Conservation (phyloP, 1,140 invertebrate species). For the Oedothorax gibbosus region DNA sequence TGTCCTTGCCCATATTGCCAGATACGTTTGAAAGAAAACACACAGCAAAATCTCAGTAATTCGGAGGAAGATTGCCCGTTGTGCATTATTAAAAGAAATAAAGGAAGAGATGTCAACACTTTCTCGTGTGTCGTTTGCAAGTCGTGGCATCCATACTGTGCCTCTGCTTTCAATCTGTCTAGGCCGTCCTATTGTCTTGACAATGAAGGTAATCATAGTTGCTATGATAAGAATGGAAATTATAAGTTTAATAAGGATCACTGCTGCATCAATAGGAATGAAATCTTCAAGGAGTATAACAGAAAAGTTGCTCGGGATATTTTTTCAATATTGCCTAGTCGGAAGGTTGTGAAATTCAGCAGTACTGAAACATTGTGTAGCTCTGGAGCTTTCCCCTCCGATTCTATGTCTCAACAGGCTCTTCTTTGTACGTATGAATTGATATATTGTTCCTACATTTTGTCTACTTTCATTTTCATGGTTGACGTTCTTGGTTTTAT, state of each 20-base stretch:
- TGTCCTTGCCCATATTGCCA: constrained; percentile 54
- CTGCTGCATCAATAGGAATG: background rate
- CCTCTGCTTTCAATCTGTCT: constrained; percentile 23
- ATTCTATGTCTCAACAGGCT: background rate
- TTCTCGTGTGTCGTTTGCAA: constrained; percentile 44
- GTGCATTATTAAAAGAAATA: constrained; percentile 20
- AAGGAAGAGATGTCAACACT: background rate
- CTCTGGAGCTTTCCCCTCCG: constrained; percentile 28
- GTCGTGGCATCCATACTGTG: constrained; percentile 1
- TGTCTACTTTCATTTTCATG: background rate
- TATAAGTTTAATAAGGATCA: background rate
- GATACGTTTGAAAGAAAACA: background rate
- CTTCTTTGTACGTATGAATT: constrained; percentile 29
- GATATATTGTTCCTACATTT: background rate
- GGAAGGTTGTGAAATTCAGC: constrained; percentile 25
- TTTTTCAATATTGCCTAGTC: constrained; percentile 28
- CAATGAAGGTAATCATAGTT: background rate
- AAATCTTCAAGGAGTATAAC: constrained; percentile 30
- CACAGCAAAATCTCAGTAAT: background rate
- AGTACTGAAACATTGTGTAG: constrained; percentile 49
- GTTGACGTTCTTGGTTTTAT: background rate
- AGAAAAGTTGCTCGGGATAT: constrained; percentile 32
- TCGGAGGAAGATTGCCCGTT: constrained; percentile 30
- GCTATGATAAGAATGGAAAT: constrained; percentile 46
- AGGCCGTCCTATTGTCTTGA: background rate